Evolutionary conservation across 1,140 invertebrate genomes (phyloP), one percentile per base, ranked within the genome.

Genomic region (Antheraea pernyi): DNA sequence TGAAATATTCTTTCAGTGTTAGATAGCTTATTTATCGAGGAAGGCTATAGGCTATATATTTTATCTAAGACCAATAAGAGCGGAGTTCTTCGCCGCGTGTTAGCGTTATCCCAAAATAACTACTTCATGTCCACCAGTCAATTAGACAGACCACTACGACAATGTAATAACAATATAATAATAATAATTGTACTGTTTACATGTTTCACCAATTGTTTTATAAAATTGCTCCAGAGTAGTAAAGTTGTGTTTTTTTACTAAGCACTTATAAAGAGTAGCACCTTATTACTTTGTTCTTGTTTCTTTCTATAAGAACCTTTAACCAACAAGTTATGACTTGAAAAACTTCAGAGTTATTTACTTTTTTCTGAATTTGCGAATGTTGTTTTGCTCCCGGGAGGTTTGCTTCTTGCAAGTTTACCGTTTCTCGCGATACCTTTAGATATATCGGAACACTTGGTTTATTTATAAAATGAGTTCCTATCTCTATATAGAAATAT

Each of bases 281-380:
- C 46, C 46, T 53, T 53, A 53, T 53, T 53, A 53, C 46, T 53
- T 53, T 53, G 7, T 53, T 53, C 46, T 53, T 53, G 13, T 53
- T 53, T 69, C 59, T 81, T 79, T 76, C 75, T 76, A 75, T 77
- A 77, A 81, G 73, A 77, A 81, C 74, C 71, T 75, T 80, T 72
- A 67, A 65, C 75, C 70, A 78, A 79, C 75, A 81, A 81, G 79
- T 81, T 81, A 79, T 74, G 64, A 69, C 67, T 69, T 53, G 46
- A 60, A 73, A 81, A 53, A 77, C 69, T 79, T 77, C 66, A 71
- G 69, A 67, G 67, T 79, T 79, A 78, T 76, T 78, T 78, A 72
- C 77, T 75, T 76, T 81, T 67, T 53, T 59, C 46, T 69, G 61
- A 77, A 77, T 76, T 82, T 77, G 74, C 76, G 74, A 82, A 79